Evolutionary conservation across 2,888 invertebrate genomes (phyloP).

Genomic region (Osedax frankpressi): DNA sequence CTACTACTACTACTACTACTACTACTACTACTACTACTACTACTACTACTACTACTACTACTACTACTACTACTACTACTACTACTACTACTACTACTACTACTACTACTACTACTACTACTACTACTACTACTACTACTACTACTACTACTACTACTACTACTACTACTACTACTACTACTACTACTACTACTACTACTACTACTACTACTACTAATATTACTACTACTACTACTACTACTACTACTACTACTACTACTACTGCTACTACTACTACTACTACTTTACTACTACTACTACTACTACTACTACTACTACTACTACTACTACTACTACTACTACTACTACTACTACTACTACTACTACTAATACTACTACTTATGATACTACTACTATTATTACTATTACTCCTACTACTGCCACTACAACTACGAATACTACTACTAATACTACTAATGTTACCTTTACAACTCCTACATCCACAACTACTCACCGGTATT

Average conservation of each 20-base stretch:
- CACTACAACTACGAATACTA: slow-evolving; percentile 18
- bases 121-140: background rate
- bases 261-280: background rate
- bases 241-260: background rate
- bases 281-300: slow-evolving; percentile 8
- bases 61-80: background rate
- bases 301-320: slow-evolving; percentile 12
- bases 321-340: slow-evolving; percentile 12
- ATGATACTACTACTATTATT: slow-evolving; percentile 4
- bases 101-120: background rate
- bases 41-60: background rate
- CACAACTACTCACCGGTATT: slow-evolving; percentile 18
- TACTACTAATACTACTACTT: slow-evolving; percentile 9
- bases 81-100: background rate
- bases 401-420: slow-evolving; percentile 18
- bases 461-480: slow-evolving; percentile 23
- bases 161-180: background rate
- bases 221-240: background rate
- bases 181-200: background rate
- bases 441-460: slow-evolving; percentile 21
- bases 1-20: background rate
- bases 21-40: background rate
- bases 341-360: slow-evolving; percentile 12
- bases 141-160: background rate
- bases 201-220: background rate